A percentile compares a stretch with the other conserved stretches of the same genome.
Conservation (phyloP, 1,140 invertebrate genomes). For the Drosophila tropicalis region DNA sequence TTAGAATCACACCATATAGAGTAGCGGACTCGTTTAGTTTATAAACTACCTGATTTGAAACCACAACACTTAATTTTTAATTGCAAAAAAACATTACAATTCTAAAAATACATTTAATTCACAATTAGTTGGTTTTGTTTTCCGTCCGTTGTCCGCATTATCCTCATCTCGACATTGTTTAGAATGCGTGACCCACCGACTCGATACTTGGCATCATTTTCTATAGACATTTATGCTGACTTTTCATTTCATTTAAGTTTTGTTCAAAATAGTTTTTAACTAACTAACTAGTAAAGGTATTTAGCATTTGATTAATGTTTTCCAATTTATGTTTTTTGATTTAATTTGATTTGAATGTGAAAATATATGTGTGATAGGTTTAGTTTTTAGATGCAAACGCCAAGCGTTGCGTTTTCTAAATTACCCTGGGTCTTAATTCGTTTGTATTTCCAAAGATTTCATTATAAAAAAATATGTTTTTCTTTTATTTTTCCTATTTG, state of each 20-base stretch:
- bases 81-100: conserved; percentile 61
- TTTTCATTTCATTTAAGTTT: conserved; percentile 56
- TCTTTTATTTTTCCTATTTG: conserved; percentile 3
- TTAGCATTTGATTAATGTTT: conserved; percentile 12
- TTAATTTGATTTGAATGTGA: conserved; percentile 1
- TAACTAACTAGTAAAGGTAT: conserved; percentile 21
- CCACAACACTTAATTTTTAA: conserved; percentile 69
- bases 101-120: conserved; percentile 77
- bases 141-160: conserved; percentile 1
- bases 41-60: conserved; percentile 69
- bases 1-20: conserved; percentile 7
- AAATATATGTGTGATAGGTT: background rate
- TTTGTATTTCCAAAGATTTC: background rate
- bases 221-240: conserved; percentile 53
- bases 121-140: conserved; percentile 54
- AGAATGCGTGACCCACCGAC: background rate
- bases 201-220: conserved; percentile 2
- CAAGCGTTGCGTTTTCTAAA: background rate
- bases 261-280: conserved; percentile 38
- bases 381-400: background rate
- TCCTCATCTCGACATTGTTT: background rate
- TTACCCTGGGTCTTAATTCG: background rate
- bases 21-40: conserved; percentile 41
- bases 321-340: background rate
- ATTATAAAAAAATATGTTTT: conserved; percentile 8